These are phyloP conservation scores for Orchesella flavescens DNA, from an alignment of 2,888 invertebrate species.

Conservation along the genomic window DNA sequence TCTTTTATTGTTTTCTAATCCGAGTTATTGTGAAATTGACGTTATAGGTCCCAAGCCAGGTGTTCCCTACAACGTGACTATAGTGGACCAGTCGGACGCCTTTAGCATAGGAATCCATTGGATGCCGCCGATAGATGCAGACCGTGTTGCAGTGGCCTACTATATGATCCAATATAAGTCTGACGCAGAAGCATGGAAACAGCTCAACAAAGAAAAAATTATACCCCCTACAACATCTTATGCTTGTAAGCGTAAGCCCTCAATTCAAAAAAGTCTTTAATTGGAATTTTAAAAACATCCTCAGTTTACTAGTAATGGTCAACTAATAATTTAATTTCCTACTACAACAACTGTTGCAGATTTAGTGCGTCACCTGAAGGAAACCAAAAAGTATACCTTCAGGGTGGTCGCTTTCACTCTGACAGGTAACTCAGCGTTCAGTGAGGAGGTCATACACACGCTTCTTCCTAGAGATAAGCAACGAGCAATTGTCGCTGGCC, in stretches of 20 bases:
- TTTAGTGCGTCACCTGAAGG: constrained; percentile 85
- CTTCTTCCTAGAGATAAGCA: constrained; percentile 93
- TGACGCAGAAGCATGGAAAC: constrained; percentile 88
- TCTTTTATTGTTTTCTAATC: background rate
- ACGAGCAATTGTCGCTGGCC: constrained; percentile 96
- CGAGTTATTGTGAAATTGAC: background rate
- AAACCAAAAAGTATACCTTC: constrained; percentile 93
- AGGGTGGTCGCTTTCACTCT: constrained; percentile 91
- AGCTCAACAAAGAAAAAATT: constrained; percentile 89
- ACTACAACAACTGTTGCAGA: too few species aligned
- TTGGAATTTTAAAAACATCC: too few species aligned
- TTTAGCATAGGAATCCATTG: constrained; percentile 86
- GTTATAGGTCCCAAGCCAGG: constrained; percentile 91
- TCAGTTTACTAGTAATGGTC: too few species aligned
- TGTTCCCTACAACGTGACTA: constrained; percentile 91
- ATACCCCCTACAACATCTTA: constrained; percentile 91
- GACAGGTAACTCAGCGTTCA: constrained; percentile 84
- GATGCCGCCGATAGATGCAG: constrained; percentile 88
- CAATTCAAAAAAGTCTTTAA: background rate
- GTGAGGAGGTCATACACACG: constrained; percentile 90
- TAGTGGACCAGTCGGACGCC: constrained; percentile 90
- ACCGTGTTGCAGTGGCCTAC: constrained; percentile 84
- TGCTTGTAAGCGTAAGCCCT: constrained; percentile 79
- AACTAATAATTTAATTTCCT: too few species aligned
- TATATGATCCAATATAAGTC: constrained; percentile 94